phyloP scores from a whole-genome alignment of 2,888 invertebrate genomes.

The Dysmachus trigonus region DNA sequence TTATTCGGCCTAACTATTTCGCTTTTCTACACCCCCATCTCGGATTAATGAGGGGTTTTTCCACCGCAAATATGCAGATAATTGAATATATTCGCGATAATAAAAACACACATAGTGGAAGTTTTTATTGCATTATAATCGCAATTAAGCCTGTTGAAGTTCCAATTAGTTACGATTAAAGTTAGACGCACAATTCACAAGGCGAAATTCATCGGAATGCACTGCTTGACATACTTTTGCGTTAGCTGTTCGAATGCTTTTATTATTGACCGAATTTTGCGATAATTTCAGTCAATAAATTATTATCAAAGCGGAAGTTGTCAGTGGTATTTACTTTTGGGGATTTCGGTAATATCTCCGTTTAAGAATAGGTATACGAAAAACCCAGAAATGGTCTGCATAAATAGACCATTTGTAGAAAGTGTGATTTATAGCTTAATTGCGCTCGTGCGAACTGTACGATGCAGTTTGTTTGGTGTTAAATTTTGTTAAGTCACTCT shows the following conservation, averaged over 20 bases:
- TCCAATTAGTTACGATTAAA: background rate
- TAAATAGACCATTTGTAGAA: background rate
- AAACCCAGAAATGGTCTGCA: background rate
- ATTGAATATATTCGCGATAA: background rate
- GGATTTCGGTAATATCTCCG: background rate
- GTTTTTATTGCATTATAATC: background rate
- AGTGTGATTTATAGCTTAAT: background rate
- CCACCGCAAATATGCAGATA: background rate
- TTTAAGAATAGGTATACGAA: background rate
- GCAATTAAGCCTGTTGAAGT: background rate
- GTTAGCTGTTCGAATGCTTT: background rate
- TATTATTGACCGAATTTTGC: background rate
- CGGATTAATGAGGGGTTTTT: background rate
- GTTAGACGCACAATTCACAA: background rate
- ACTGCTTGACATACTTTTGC: background rate
- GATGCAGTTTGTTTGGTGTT: background rate
- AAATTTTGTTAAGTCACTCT: background rate
- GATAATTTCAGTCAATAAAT: background rate
- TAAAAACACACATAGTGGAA: background rate
- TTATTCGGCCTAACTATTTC: background rate
- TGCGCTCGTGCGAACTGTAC: background rate
- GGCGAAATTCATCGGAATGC: background rate
- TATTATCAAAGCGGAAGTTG: background rate
- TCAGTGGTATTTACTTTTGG: background rate
- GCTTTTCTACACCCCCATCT: background rate